Evolutionary conservation across 35 echinoderm and acorn worm species (phyloP).

Genomic region (Lytechinus variegatus): DNA sequence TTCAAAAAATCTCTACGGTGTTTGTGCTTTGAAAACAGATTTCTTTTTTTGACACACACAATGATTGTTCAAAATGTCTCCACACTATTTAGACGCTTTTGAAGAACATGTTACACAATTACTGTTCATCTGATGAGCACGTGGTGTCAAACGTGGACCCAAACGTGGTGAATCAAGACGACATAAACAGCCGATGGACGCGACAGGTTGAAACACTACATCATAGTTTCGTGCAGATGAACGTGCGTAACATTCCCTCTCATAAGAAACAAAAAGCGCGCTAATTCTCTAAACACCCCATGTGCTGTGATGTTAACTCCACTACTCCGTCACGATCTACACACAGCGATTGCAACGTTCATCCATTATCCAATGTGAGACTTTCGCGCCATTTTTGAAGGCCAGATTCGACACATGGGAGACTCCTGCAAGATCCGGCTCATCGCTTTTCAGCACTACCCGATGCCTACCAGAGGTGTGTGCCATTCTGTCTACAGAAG

Average conservation of each 20-base stretch:
- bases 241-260: not conserved
- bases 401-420: not conserved
- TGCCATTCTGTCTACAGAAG: slow-evolving; percentile 6
- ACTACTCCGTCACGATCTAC: not conserved
- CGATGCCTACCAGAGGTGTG: not conserved
- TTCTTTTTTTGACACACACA: not conserved
- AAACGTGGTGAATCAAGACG: not conserved
- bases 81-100: not conserved
- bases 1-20: slow-evolving; percentile 2
- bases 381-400: not conserved
- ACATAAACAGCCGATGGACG: not conserved
- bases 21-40: slow-evolving; percentile 6
- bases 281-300: not conserved
- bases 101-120: not conserved
- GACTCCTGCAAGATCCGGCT: not conserved
- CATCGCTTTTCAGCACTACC: not conserved
- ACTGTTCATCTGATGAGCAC: slow-evolving; percentile 3
- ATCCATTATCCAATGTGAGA: not conserved
- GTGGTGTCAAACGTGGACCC: not conserved
- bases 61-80: not conserved
- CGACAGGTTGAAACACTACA: slow-evolving; percentile 10
- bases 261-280: not conserved
- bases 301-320: not conserved
- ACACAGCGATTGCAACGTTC: not conserved
- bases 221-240: slow-evolving; percentile 26